Evolutionary conservation across 2,797 vertebrate genomes (phyloP), one percentile per base, ranked within the genome.

Genomic region (Enteromius fasciolatus): DNA sequence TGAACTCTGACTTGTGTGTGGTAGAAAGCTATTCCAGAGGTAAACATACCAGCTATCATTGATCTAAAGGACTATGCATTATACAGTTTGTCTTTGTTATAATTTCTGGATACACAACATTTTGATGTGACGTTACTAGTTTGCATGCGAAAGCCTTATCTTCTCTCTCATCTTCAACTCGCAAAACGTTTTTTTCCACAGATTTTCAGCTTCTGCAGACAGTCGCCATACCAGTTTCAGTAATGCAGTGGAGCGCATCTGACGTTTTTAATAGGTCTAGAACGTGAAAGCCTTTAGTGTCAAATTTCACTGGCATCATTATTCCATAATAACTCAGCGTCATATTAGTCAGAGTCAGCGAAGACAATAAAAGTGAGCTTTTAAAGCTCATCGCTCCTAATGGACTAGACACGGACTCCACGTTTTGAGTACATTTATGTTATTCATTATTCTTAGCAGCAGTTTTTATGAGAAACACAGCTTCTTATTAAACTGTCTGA

Each of bases 351-450:
- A 33, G 48, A 76, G 67, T 76, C 74, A 70, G 63, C 66, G 76
- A 83, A 84, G 80, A 82, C 80, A 84, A 86, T 86, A 78, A 84
- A 82, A 46, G 80, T 74, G 80, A 88, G 84, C 83, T 73, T 86
- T 90, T 89, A 75, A 52, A 84, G 87, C 84, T 83, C 82, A 86
- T 89, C 86, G 72, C 33, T 20, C 81, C 86, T 89, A 90, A 90
- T 88, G 83, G 83, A 89, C 85, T 74, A 82, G 86, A 90, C 90
- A 91, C 90, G 86, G 86, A 81, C 76, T 89, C 80, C 87, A 86
- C 57, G 66, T 86, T 90, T 82, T 84, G 84, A 87, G 84, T 52
- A 72, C 83, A 85, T 77, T 77, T 39, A 33, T 59, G 81, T 61
- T 50, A 36, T 48, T 68, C 39, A 36, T 83, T 59, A 63, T 61